Conservation (phyloP, 2,888 invertebrate species). For the Chrysodeixis includens region DNA sequence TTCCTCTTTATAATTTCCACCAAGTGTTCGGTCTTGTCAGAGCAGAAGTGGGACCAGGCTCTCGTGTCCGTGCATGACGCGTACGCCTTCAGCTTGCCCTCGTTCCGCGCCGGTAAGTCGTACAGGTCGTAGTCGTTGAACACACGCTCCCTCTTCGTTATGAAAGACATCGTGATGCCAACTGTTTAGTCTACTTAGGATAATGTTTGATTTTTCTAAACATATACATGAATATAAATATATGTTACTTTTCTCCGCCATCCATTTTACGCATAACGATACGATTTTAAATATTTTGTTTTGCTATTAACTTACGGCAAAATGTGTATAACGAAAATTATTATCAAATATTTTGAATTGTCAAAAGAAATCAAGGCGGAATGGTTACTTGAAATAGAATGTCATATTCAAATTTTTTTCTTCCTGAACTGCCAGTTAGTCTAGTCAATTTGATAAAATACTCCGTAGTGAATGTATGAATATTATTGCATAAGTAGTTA, state of each 20-base stretch:
- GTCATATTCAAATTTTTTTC: conserved; percentile 62
- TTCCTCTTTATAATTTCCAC: conserved; percentile 87
- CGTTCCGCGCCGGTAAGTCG: conserved; percentile 84
- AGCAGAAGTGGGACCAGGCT: conserved; percentile 88
- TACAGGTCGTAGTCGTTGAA: conserved; percentile 83
- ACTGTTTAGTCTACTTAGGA: conserved; percentile 65
- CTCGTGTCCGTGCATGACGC: conserved; percentile 88
- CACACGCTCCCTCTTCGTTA: conserved; percentile 85
- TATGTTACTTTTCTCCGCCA: conserved; percentile 75
- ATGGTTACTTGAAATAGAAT: conserved; percentile 76
- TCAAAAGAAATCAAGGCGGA: conserved; percentile 82
- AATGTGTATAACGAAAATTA: conserved; percentile 79
- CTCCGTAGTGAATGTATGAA: neutral
- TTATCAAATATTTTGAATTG: conserved; percentile 82
- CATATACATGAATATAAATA: conserved; percentile 69
- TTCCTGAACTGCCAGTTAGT: conserved; percentile 22
- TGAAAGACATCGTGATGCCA: conserved; percentile 81
- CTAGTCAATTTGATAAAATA: neutral
- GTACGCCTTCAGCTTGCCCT: conserved; percentile 88
- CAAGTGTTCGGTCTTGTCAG: conserved; percentile 89
- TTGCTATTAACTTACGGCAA: conserved; percentile 70
- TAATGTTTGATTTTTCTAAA: conserved; percentile 70
- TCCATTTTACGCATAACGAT: conserved; percentile 80
- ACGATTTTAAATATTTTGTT: conserved; percentile 72
- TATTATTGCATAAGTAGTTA: no score